These are phyloP conservation scores for Pholis gunnellus DNA, from an alignment of 2,113 vertebrate genomes.

Conservation along the genomic window DNA sequence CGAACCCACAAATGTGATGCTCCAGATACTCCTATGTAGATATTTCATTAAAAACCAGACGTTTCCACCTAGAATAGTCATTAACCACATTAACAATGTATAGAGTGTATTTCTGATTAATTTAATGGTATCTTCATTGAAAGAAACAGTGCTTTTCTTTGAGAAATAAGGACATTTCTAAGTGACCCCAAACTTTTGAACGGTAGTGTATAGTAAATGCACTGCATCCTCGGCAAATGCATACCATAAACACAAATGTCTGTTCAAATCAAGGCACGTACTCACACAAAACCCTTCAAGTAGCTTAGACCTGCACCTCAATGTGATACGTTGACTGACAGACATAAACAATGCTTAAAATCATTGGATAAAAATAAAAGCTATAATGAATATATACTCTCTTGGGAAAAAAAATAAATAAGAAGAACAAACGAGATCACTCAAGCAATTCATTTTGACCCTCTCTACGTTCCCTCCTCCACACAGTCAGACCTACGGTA, in stretches of 20 bases:
- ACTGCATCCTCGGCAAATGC: neutral
- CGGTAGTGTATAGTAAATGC: conserved; percentile 55
- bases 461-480: conserved; percentile 13
- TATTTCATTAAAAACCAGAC: too few relatives aligned
- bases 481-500: conserved; percentile 65
- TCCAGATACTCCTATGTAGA: too few relatives aligned
- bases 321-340: neutral
- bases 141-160: too few relatives aligned
- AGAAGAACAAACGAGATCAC: neutral
- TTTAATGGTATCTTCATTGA: too few relatives aligned
- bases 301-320: neutral
- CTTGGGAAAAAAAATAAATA: neutral
- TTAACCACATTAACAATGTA: too few relatives aligned
- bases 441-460: conserved; percentile 34
- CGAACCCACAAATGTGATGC: too few relatives aligned
- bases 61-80: too few relatives aligned
- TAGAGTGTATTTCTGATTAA: too few relatives aligned
- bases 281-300: neutral
- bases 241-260: neutral
- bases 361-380: neutral
- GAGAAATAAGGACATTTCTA: too few relatives aligned
- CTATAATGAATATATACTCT: neutral
- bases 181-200: too few relatives aligned
- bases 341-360: neutral
- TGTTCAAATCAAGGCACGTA: neutral